A percentile compares a stretch with the other conserved stretches of the same genome.
These are phyloP conservation scores for Harpalus rufipes DNA, from an alignment of 2,888 invertebrate genomes.

Conservation along the genomic window DNA sequence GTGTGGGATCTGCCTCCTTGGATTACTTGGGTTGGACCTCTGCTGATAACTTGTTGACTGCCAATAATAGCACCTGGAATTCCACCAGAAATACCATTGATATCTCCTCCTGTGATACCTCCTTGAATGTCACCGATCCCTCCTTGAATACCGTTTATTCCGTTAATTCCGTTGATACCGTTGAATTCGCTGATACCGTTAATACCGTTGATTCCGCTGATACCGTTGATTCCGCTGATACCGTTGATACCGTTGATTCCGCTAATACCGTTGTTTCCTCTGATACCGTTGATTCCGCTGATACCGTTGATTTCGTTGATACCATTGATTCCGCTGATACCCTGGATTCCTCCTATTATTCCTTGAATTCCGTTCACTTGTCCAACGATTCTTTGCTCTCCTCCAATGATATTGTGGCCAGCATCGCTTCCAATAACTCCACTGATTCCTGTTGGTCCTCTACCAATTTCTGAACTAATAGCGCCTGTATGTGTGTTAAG, in stretches of 20 bases:
- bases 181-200: background rate
- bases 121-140: background rate
- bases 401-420: constrained; percentile 18
- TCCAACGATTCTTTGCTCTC: background rate
- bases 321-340: background rate
- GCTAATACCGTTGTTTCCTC: background rate
- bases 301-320: too few relatives aligned
- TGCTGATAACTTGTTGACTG: background rate
- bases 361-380: background rate
- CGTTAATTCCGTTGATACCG: background rate
- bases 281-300: too few relatives aligned
- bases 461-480: constrained; percentile 8
- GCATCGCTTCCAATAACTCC: constrained; percentile 7
- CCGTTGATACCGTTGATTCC: too few relatives aligned
- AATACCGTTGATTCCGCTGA: background rate
- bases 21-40: background rate
- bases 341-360: background rate
- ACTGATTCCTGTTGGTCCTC: constrained; percentile 5
- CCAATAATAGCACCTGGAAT: background rate
- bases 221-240: background rate
- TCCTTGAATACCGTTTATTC: background rate
- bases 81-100: background rate
- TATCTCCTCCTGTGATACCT: background rate
- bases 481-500: constrained; percentile 24
- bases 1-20: constrained; percentile 13